Evolutionary conservation across 2,113 vertebrate species (phyloP), one percentile per base, ranked within the genome.

Genomic region (Spizaetus ornatus): DNA sequence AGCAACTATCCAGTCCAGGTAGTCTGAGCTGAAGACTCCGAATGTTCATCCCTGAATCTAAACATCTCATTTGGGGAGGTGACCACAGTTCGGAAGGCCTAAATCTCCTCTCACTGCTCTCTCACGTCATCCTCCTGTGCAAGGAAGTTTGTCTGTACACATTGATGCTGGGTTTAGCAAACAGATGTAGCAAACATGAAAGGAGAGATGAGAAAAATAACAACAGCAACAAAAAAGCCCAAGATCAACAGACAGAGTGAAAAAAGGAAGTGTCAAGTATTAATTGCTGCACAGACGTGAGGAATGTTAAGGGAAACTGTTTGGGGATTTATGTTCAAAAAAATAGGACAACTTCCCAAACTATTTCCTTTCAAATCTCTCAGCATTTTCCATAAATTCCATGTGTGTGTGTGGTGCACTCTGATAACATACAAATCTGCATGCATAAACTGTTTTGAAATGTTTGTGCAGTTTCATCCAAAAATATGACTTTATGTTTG

Each of bases 391-490:
- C 96, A 95, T 95, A 66, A 97, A 96, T 96, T 95, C 97, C 93
- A 73, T 95, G 91, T 80, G 91, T 79, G 13, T 97, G 94, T 96
- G 91, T 96, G 96, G 91, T 65, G 42, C 87, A 91, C 72, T 90
- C 95, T 95, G 96, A 96, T 96, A 97, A 96, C 94, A 94, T 70
- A 96, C 93, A 93, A 95, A 91, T 95, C 93, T 93, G 93, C 80
- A 91, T 61, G 86, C 87, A 86, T 96, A 97, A 97, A 97, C 96
- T 97, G 91, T 97, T 97, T 90, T 77, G 96, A 97, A 97, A 94
- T 96, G 96, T 97, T 97, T 97, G 94, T 94, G 86, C 50, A 88
- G 82, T 83, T 94, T 66, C 74, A 96, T 97, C 94, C 96, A 97
- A 95, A 96, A 96, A 91, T 82, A 82, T 91, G 95, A 96, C 96